A percentile compares a stretch with the other conserved stretches of the same genome.
Evolutionary conservation across 2,113 vertebrate genomes (phyloP).

Genomic region (Coturnix japonica): DNA sequence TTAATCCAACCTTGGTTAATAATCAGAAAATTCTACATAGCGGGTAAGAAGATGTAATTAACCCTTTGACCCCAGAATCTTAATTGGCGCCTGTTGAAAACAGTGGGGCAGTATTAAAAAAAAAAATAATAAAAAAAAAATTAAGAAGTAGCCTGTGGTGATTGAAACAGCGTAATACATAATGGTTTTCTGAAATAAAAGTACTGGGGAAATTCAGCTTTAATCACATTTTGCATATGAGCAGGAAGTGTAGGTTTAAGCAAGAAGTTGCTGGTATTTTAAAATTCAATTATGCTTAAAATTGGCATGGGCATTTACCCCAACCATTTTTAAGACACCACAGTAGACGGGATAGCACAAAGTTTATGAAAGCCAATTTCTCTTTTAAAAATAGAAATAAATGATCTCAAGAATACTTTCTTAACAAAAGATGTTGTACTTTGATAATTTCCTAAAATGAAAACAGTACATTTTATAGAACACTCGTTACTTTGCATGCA

Average conservation of each 20-base stretch:
- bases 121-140: slow-evolving; percentile 61
- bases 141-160: slow-evolving; percentile 79
- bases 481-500: background rate
- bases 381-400: background rate
- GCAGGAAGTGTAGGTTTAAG: slow-evolving; percentile 21
- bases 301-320: background rate
- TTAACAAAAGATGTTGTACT: background rate
- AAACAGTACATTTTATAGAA: background rate
- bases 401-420: background rate
- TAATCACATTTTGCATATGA: slow-evolving; percentile 72
- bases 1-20: slow-evolving; percentile 84
- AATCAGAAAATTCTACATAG: slow-evolving; percentile 86
- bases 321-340: background rate
- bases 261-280: slow-evolving; percentile 15
- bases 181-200: slow-evolving; percentile 75
- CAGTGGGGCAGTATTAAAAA: slow-evolving; percentile 76
- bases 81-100: slow-evolving; percentile 87
- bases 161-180: slow-evolving; percentile 73
- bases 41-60: slow-evolving; percentile 92
- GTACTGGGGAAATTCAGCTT: slow-evolving; percentile 66
- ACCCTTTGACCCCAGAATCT: slow-evolving; percentile 85
- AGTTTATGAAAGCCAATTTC: background rate
- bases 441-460: background rate
- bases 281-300: slow-evolving; percentile 32
- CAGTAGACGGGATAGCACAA: background rate